Evolutionary conservation across 2,888 invertebrate species (phyloP).

Genomic region (Teleogryllus oceanicus): DNA sequence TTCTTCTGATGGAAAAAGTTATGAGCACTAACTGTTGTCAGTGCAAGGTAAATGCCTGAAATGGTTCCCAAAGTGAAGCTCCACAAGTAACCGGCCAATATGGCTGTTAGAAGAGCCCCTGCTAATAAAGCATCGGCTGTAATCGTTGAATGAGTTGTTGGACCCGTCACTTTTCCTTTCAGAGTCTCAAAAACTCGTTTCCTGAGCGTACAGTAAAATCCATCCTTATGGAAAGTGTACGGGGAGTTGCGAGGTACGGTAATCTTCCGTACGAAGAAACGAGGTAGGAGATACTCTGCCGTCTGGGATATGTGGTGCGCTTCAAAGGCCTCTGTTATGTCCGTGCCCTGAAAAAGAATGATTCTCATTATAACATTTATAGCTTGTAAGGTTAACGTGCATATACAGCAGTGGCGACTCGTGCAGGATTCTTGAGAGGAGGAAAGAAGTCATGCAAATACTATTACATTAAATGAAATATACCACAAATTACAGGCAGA

Average conservation of each 20-base stretch:
- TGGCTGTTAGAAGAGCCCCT: constrained; percentile 45
- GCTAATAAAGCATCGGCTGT: constrained; percentile 46
- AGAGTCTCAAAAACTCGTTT: constrained; percentile 29
- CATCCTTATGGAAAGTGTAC: constrained; percentile 62
- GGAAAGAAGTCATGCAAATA: no score
- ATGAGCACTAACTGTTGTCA: constrained; percentile 62
- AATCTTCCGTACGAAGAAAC: constrained; percentile 55
- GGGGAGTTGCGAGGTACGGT: constrained; percentile 63
- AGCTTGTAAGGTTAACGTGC: no score
- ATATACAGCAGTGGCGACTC: no score
- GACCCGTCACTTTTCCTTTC: constrained; percentile 23
- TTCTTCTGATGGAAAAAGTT: constrained; percentile 74
- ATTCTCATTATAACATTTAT: neutral
- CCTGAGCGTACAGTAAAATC: constrained; percentile 57
- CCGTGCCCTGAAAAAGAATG: constrained; percentile 58
- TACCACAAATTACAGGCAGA: no score
- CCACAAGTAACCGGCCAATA: constrained; percentile 38
- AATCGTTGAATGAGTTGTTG: constrained; percentile 23
- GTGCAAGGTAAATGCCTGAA: constrained; percentile 57
- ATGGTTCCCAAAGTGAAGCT: constrained; percentile 46
- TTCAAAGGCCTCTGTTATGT: constrained; percentile 56
- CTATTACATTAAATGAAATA: no score
- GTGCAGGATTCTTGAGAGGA: no score
- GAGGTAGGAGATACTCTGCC: constrained; percentile 55
- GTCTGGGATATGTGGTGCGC: constrained; percentile 61